Conservation (phyloP, 2,113 vertebrate genomes). For the Coptodon bakossiorum region DNA sequence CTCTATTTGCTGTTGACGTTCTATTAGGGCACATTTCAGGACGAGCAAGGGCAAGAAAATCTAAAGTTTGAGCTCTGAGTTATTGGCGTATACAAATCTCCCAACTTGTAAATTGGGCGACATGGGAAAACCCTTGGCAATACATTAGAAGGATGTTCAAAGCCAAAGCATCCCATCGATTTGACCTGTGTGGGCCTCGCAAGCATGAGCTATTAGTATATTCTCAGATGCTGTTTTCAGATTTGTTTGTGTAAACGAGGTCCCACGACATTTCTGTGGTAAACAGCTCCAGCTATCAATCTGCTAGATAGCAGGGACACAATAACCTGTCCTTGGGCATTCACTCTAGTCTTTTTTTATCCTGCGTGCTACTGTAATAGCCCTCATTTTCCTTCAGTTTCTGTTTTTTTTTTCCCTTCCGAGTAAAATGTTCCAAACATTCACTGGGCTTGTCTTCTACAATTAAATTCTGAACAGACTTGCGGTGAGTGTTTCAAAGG, state of each 20-base stretch:
- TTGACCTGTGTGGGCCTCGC: conserved; percentile 70
- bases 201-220: conserved; percentile 64
- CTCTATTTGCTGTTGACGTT: background rate
- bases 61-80: conserved; percentile 42
- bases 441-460: background rate
- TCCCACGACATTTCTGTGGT: conserved; percentile 50
- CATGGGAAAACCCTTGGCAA: conserved; percentile 68
- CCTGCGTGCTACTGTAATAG: background rate
- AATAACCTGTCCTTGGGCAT: conserved; percentile 64
- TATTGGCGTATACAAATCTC: conserved; percentile 51
- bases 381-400: background rate
- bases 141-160: conserved; percentile 59
- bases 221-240: conserved; percentile 57
- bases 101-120: conserved; percentile 65
- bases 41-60: conserved; percentile 33
- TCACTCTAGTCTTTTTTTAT: background rate
- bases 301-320: conserved; percentile 27
- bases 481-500: background rate
- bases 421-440: background rate
- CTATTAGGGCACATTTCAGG: conserved; percentile 2
- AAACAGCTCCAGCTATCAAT: conserved; percentile 49
- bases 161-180: conserved; percentile 65
- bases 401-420: background rate
- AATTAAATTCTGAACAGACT: conserved; percentile 3
- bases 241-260: conserved; percentile 66